phyloP scores from a whole-genome alignment of 2,797 vertebrate genomes.

The Anolis apletophallus region DNA sequence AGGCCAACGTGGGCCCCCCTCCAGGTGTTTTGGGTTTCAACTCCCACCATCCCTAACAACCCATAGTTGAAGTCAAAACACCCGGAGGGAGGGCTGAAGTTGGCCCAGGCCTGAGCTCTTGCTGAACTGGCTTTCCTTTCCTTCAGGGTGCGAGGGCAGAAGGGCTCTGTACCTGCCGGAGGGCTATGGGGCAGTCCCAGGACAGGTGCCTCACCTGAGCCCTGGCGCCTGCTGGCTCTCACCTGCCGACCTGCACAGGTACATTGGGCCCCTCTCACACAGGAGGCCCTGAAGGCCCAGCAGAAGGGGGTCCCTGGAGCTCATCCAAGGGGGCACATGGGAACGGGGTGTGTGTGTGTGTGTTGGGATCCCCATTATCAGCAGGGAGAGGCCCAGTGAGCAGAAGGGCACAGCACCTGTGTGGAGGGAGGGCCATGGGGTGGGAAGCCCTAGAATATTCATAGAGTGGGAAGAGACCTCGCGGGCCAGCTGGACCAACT shows the following conservation, averaged over 20 bases:
- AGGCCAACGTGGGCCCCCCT: no score
- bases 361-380: background rate
- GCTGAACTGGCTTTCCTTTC: background rate
- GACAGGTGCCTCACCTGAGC: constrained; percentile 17
- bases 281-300: background rate
- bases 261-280: background rate
- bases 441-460: no score
- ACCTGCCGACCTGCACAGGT: constrained; percentile 29
- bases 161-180: constrained; percentile 1
- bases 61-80: no score
- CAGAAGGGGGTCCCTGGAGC: background rate
- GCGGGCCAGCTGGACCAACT: no score
- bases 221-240: constrained; percentile 3
- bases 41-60: no score
- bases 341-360: no score
- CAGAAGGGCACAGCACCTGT: no score
- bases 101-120: no score
- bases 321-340: background rate
- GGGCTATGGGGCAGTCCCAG: background rate
- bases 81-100: no score
- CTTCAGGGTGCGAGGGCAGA: constrained; percentile 24
- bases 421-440: background rate
- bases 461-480: no score
- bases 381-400: background rate
- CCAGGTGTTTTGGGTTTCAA: no score